Conservation (phyloP, 2,113 vertebrate genomes). For the Pedetes capensis region DNA sequence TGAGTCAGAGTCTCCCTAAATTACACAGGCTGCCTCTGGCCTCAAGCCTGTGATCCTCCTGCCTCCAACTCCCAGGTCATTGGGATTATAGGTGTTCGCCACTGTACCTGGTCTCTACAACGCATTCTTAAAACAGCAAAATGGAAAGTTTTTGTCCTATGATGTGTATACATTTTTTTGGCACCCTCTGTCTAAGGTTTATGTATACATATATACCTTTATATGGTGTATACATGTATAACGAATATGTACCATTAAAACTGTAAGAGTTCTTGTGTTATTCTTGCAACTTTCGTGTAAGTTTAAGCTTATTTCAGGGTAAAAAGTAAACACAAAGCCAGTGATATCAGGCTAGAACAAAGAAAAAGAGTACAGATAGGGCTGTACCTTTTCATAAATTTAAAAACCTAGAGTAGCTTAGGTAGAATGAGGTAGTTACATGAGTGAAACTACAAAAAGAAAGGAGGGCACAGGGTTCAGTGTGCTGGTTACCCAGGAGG, state of each 20-base stretch:
- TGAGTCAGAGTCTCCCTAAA: too few relatives aligned
- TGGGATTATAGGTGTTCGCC: too few relatives aligned
- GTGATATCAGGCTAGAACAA: background rate
- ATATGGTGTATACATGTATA: background rate
- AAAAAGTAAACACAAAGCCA: background rate
- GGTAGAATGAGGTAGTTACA: background rate
- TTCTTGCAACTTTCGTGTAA: background rate
- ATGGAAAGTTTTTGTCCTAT: too few relatives aligned
- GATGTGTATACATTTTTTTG: too few relatives aligned
- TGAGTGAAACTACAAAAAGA: background rate
- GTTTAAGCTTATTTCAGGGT: slow-evolving; percentile 25
- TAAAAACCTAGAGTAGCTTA: background rate
- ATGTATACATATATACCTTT: background rate
- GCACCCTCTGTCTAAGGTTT: too few relatives aligned
- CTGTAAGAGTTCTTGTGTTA: background rate
- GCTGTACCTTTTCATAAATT: background rate
- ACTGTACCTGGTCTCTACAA: too few relatives aligned
- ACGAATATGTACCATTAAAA: background rate
- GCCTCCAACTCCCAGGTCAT: too few relatives aligned
- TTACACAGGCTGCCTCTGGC: too few relatives aligned
- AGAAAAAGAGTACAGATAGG: background rate
- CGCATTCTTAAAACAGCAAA: too few relatives aligned
- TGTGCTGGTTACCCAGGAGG: accelerated
- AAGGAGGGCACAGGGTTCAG: background rate
- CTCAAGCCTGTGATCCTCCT: too few relatives aligned